phyloP scores from a whole-genome alignment of 2,797 vertebrate genomes.

The Peromyscus attwateri region DNA sequence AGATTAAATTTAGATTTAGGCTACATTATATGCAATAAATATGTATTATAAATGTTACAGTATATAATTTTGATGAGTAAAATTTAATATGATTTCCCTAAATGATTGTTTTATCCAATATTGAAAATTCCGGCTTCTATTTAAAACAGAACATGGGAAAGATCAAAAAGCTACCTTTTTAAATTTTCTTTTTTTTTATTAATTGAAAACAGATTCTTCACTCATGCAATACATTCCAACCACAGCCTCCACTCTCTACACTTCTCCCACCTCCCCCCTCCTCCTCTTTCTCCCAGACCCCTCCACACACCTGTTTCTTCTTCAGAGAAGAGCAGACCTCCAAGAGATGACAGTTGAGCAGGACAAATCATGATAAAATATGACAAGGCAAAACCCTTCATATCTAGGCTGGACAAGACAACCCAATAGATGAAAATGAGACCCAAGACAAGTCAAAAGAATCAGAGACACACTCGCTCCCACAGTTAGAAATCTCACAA shows the following conservation, averaged over 20 bases:
- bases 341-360: not conserved
- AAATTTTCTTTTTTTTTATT: no score
- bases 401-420: not conserved
- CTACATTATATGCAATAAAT: not conserved
- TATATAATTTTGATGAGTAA: not conserved
- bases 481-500: not conserved
- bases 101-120: not conserved
- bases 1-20: not conserved
- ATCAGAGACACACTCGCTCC: not conserved
- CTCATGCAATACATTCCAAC: not conserved
- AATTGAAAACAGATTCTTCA: not conserved
- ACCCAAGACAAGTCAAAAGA: not conserved
- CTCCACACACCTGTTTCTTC: no score
- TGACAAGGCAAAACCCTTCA: not conserved
- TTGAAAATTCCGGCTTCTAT: not conserved
- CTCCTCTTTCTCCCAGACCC: not conserved
- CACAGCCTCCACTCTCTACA: not conserved
- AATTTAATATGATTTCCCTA: not conserved
- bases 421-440: not conserved
- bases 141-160: not conserved
- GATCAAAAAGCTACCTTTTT: not conserved
- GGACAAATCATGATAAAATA: not conserved
- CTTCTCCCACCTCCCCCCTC: no score
- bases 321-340: not conserved
- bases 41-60: not conserved